phyloP scores from a whole-genome alignment of 2,797 vertebrate genomes.

The Rhabdophis nuchalis region DNA sequence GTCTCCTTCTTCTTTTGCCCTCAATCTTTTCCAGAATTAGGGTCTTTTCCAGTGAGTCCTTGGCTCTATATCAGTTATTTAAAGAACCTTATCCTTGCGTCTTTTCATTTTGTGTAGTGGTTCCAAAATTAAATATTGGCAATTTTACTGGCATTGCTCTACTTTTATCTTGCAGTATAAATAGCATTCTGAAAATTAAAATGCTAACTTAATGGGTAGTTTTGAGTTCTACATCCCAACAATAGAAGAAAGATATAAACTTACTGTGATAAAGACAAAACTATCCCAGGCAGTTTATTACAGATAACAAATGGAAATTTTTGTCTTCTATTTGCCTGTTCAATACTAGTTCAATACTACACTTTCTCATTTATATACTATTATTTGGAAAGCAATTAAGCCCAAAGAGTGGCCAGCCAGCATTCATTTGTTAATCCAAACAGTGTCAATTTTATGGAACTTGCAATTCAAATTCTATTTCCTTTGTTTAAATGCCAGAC shows the following conservation, averaged over 20 bases:
- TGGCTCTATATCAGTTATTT: not conserved
- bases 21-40: too few species aligned
- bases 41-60: too few species aligned
- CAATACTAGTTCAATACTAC: not conserved
- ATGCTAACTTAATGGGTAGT: not conserved
- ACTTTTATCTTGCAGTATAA: not conserved
- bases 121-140: not conserved
- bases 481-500: not conserved
- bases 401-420: not conserved
- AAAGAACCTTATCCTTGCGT: not conserved
- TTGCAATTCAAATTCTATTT: not conserved
- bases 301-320: not conserved
- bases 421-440: conserved; percentile 17
- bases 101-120: not conserved
- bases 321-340: not conserved
- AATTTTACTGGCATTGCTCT: not conserved
- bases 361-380: not conserved
- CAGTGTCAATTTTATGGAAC: not conserved
- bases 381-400: conserved; percentile 22
- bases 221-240: not conserved
- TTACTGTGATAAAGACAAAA: not conserved
- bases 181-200: not conserved
- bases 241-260: not conserved
- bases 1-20: too few species aligned
- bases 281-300: conserved; percentile 7